These are phyloP conservation scores for Limnephilus rhombicus DNA, from an alignment of 2,888 invertebrate genomes.

Conservation along the genomic window DNA sequence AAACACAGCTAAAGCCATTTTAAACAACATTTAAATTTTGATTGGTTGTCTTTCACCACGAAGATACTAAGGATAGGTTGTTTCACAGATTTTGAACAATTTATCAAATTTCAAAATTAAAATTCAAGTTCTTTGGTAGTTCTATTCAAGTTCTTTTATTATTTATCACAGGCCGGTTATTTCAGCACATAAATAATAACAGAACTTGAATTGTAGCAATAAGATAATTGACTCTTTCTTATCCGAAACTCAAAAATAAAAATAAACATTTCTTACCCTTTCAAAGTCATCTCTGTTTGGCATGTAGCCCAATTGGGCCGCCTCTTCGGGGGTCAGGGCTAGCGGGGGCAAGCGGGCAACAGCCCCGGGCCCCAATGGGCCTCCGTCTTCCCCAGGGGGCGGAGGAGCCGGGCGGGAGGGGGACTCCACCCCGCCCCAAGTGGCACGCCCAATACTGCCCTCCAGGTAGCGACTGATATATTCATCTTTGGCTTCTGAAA, in stretches of 20 bases:
- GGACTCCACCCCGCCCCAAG: conserved; percentile 87
- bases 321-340: conserved; percentile 90
- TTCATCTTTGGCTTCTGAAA: conserved; percentile 92
- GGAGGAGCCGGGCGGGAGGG: conserved; percentile 84
- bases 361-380: conserved; percentile 86
- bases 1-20: too few species aligned
- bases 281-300: conserved; percentile 98
- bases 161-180: too few species aligned
- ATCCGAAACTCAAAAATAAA: conserved; percentile 81
- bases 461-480: conserved; percentile 92
- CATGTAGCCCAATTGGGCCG: conserved; percentile 94
- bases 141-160: too few species aligned
- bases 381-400: conserved; percentile 86
- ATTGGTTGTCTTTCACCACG: too few species aligned
- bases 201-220: background rate
- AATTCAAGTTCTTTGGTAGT: too few species aligned
- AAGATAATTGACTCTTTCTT: conserved; percentile 57
- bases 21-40: too few species aligned
- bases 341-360: conserved; percentile 86
- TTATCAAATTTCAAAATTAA: too few species aligned
- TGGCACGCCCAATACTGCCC: conserved; percentile 92
- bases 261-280: conserved; percentile 77
- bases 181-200: too few species aligned
- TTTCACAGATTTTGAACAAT: too few species aligned
- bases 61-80: too few species aligned